Base-by-base conservation (phyloP, 92 coral and sea anemone species). In the Palythoa heliodiscus region DNA sequence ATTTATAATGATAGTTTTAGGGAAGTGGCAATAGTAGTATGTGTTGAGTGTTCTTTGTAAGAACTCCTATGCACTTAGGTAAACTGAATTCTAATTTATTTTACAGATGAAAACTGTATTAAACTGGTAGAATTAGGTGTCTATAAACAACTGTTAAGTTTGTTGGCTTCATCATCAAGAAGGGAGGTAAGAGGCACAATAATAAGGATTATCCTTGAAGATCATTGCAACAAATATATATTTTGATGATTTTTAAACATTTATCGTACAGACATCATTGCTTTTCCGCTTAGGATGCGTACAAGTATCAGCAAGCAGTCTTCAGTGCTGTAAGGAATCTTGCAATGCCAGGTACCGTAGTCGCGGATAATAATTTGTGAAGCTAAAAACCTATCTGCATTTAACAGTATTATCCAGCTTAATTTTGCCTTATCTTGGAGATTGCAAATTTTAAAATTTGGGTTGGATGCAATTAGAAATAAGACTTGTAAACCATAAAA, bases 301-400 rank as follows among this genome's bases (percentile, higher is more conserved):
- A 87, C 54, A 92, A 93, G 57, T 90, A 92, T 55, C 87, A 91
- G 48, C 93, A 91, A 64, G 95, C 99, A 19, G 90, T 96, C 54
- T 93, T 96, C 73, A 96, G 99, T 82, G 99, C 99, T n/a, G 74
- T 96, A 25, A 93, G 93, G 77, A 96, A 96, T 70, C 90, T 96
- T 15, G 90, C 99, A 8, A 91, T 96, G 81, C 99, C 99, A 80
- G 61, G 50, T 5, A 43, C 5, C 50, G 3, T 43, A 43, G 7
- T 43, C 7, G 6, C 9, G 5, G 50, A 5, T 43, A 43, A 43
- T 43, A 43, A 43, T 43, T 43, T 5, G 7, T 43, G 4, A 43
- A 8, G 5, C 50, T 43, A 29, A 29, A 29, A 29, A 5, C 50
- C 9, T 43, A 5, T 8, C 50, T 43, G 7, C 50, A 43, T 8